phyloP scores from a whole-genome alignment of 2,888 invertebrate genomes.

The Agrypnus murinus region DNA sequence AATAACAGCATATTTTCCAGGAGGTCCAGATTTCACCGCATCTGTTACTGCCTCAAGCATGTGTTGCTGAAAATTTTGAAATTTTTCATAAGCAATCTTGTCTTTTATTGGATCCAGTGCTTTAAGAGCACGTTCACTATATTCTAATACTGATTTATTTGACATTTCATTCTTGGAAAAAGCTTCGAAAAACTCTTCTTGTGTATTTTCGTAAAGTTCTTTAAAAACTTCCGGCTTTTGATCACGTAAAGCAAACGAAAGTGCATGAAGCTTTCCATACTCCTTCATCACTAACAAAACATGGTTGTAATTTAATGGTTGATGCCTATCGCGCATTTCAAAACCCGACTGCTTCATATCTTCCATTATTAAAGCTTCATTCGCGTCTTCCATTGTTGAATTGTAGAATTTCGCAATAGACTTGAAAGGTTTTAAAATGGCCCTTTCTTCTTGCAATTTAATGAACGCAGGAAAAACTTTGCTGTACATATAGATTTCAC shows the following conservation, averaged over 20 bases:
- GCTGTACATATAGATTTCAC: slow-evolving; percentile 58
- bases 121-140: slow-evolving; percentile 27
- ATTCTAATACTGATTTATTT: neutral
- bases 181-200: slow-evolving; percentile 55
- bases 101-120: neutral
- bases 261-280: slow-evolving; percentile 61
- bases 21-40: slow-evolving; percentile 18
- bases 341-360: slow-evolving; percentile 59
- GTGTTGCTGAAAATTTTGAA: slow-evolving; percentile 49
- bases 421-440: slow-evolving; percentile 45
- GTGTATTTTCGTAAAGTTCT: slow-evolving; percentile 47
- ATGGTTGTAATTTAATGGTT: slow-evolving; percentile 60
- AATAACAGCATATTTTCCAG: slow-evolving; percentile 38
- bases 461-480: slow-evolving; percentile 44
- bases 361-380: slow-evolving; percentile 59
- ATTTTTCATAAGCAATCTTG: slow-evolving; percentile 33
- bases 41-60: slow-evolving; percentile 28
- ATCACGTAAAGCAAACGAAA: slow-evolving; percentile 60
- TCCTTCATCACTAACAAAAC: slow-evolving; percentile 58
- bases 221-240: slow-evolving; percentile 56
- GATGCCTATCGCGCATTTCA: slow-evolving; percentile 51
- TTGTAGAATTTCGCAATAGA: slow-evolving; percentile 50
- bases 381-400: slow-evolving; percentile 46
- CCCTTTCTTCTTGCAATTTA: slow-evolving; percentile 42
- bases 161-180: neutral